A percentile compares a stretch with the other conserved stretches of the same genome.
Conservation (phyloP, 2,113 vertebrate species). For the Bothrops jararaca region DNA sequence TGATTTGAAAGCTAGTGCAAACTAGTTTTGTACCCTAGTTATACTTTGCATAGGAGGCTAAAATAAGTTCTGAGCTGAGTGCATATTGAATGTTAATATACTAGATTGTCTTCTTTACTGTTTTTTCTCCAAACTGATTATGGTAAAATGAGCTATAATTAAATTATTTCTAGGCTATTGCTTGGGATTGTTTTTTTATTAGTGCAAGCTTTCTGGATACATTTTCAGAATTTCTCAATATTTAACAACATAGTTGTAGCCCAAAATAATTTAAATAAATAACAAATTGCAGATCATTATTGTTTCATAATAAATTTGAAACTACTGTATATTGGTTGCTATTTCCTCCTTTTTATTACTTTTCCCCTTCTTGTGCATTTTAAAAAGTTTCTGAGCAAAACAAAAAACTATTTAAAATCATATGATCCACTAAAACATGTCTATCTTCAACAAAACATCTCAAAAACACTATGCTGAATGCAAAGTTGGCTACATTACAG, state of each 20-base stretch:
- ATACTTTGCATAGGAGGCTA: slow-evolving; percentile 40
- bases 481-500: slow-evolving; percentile 43
- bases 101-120: slow-evolving; percentile 57
- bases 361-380: background rate
- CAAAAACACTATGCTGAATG: slow-evolving; percentile 55
- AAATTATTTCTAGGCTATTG: slow-evolving; percentile 56
- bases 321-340: background rate
- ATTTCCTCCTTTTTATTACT: background rate
- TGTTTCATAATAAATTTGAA: slow-evolving; percentile 22
- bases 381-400: slow-evolving; percentile 7
- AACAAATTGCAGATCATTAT: slow-evolving; percentile 23
- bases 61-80: slow-evolving; percentile 59
- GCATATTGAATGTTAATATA: slow-evolving; percentile 61
- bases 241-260: slow-evolving; percentile 26
- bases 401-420: slow-evolving; percentile 33
- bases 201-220: slow-evolving; percentile 32
- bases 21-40: slow-evolving; percentile 46
- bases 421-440: slow-evolving; percentile 39
- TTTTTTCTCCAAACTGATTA: slow-evolving; percentile 59
- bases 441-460: slow-evolving; percentile 54
- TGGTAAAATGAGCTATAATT: slow-evolving; percentile 51
- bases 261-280: slow-evolving; percentile 43
- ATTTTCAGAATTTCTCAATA: slow-evolving; percentile 28
- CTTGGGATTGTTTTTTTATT: slow-evolving; percentile 48
- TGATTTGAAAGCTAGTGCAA: slow-evolving; percentile 20